Evolutionary conservation across 2,888 invertebrate genomes (phyloP).

Genomic region (Coecobrya sp.): DNA sequence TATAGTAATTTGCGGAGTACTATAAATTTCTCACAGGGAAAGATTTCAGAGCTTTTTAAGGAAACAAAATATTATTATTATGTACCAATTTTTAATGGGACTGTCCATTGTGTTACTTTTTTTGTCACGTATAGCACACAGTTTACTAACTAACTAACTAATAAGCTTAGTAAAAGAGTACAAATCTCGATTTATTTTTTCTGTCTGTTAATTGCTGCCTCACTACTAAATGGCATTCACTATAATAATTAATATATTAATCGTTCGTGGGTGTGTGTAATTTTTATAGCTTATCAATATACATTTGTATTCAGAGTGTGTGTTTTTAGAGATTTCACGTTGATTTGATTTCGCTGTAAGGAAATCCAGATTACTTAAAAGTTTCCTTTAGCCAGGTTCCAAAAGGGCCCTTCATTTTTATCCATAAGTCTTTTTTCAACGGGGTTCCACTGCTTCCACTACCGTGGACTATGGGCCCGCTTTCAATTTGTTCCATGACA

Average conservation of each 20-base stretch:
- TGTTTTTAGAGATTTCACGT: background rate
- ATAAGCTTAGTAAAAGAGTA: conserved; percentile 18
- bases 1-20: background rate
- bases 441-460: conserved; percentile 72
- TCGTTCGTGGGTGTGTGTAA: background rate
- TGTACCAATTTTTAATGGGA: background rate
- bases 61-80: background rate
- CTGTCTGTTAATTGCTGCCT: background rate
- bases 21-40: conserved; percentile 55
- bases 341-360: background rate
- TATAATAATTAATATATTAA: background rate
- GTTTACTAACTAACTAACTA: background rate
- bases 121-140: conserved; percentile 23
- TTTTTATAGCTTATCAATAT: background rate
- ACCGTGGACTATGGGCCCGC: conserved; percentile 77
- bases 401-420: conserved; percentile 83
- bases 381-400: conserved; percentile 85
- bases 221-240: background rate
- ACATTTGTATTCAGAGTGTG: background rate
- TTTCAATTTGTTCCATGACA: conserved; percentile 87
- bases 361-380: conserved; percentile 61
- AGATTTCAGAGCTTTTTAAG: conserved; percentile 33
- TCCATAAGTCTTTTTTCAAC: conserved; percentile 83
- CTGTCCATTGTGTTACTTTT: conserved; percentile 22
- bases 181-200: conserved; percentile 16